Evolutionary conservation across 23 tunicate species (phyloP).

Genomic region (Styela plicata): DNA sequence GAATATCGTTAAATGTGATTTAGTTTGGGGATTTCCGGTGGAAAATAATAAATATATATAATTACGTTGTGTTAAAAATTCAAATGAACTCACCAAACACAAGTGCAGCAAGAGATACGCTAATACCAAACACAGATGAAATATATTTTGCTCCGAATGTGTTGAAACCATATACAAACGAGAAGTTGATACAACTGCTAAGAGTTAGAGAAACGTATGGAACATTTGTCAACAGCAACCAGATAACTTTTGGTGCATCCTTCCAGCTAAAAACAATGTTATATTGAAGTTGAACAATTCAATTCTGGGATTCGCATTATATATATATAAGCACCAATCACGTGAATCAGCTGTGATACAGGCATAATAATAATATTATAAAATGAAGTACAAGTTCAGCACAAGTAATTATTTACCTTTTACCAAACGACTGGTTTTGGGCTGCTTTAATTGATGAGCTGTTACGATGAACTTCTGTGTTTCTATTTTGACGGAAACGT

Average conservation of each 20-base stretch:
- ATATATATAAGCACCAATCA: too few relatives aligned
- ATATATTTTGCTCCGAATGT: conserved; percentile 28
- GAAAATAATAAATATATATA: too few relatives aligned
- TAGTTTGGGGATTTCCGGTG: too few relatives aligned
- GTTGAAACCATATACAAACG: conserved; percentile 26
- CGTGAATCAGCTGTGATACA: too few relatives aligned
- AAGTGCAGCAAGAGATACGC: conserved; percentile 15
- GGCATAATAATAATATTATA: too few relatives aligned
- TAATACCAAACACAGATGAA: conserved; percentile 13
- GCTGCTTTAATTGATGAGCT: conserved; percentile 7
- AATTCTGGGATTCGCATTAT: too few relatives aligned
- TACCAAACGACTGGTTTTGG: neutral
- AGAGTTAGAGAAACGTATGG: conserved; percentile 22
- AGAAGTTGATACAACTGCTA: conserved; percentile 25
- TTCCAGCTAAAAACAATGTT: conserved; percentile 22
- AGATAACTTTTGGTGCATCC: conserved; percentile 16
- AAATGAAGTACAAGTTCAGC: too few relatives aligned
- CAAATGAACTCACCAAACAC: conserved; percentile 28
- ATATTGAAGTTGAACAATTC: too few relatives aligned
- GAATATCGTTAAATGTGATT: too few relatives aligned
- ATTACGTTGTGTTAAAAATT: too few relatives aligned
- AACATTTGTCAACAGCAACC: conserved; percentile 11
- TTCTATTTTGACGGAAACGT: conserved; percentile 20
- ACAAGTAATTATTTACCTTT: too few relatives aligned
- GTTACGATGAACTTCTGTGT: conserved; percentile 24